Base-by-base conservation (phyloP, 2,888 invertebrate species). In the Craniophora ligustri region DNA sequence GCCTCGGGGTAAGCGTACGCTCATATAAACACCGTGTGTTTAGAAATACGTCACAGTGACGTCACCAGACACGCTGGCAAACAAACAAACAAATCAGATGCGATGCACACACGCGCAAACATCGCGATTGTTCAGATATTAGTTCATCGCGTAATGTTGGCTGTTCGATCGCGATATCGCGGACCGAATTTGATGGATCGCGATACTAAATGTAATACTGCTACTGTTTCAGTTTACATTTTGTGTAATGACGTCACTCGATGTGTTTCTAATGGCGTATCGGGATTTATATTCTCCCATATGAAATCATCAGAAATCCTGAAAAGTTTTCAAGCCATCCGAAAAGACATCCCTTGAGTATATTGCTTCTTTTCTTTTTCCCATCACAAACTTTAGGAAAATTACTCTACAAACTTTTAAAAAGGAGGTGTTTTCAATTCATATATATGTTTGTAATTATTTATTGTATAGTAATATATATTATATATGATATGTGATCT, bases 41-140 rank as follows among this genome's bases (percentile, higher is more conserved):
- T 84, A 76, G 81, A 76, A 82, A 81, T 60, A 48, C 44, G 56
- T 64, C 70, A 57, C 19, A n/a, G 46, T 80, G 76, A 77, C 69
- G 78, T 79, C 81, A 79, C 26, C 60, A 78, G 77, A 75, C 76
- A 72, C 73, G 73, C 72, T 75, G 53, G 60, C 79, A 79, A 80
- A 79, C 77, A 76, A 73, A 74, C 78, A 81, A 73, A 74, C 79
- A 81, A 70, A 71, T 71, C 75, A 55, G 69, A 59, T 46, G 61
- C 67, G 55, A 66, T 78, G 76, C 77, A 76, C 67, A 72, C 83
- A 76, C 82, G 72, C 81, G 76, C 84, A 85, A 84, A 86, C 75
- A 81, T 44, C 75, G 72, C 79, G 82, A 82, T 86, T 86, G 87
- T 86, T 82, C 86, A 79, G 84, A 85, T 87, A 89, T 88, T 88